phyloP scores from a whole-genome alignment of 2,888 invertebrate species.

The Thera obeliscata region DNA sequence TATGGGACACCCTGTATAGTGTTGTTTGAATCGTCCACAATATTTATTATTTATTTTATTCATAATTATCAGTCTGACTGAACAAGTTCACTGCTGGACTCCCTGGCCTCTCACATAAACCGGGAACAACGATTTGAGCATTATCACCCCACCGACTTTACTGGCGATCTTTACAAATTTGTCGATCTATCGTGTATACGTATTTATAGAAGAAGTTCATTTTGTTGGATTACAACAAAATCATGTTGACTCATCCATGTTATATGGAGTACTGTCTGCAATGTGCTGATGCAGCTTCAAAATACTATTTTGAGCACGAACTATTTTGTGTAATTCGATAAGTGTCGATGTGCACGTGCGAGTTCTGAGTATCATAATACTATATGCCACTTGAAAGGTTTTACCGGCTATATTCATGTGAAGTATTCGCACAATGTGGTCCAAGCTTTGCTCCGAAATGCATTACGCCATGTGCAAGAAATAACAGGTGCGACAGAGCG shows the following conservation, averaged over 20 bases:
- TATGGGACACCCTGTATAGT: too few relatives aligned
- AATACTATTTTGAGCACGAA: constrained; percentile 33
- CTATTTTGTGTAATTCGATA: constrained; percentile 41
- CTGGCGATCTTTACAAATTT: too few relatives aligned
- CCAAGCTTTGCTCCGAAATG: constrained; percentile 66
- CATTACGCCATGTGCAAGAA: constrained; percentile 76
- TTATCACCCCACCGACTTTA: too few relatives aligned
- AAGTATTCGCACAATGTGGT: constrained; percentile 56
- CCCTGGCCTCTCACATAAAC: too few relatives aligned
- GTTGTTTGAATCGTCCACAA: too few relatives aligned
- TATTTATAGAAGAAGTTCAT: too few relatives aligned
- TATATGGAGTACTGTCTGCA: constrained; percentile 12
- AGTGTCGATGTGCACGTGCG: constrained; percentile 35
- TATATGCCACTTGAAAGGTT: constrained; percentile 50
- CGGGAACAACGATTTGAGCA: too few relatives aligned
- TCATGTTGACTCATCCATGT: constrained; percentile 32
- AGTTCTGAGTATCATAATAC: constrained; percentile 33
- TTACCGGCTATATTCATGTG: constrained; percentile 41
- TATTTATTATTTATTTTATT: too few relatives aligned
- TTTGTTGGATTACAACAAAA: too few relatives aligned
- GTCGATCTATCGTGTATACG: too few relatives aligned
- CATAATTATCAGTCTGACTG: too few relatives aligned
- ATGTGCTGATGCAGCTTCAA: constrained; percentile 24
- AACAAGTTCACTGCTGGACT: too few relatives aligned
- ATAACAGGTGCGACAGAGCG: constrained; percentile 70